These are phyloP conservation scores for Alcis repandata DNA, from an alignment of 2,888 invertebrate genomes.

Conservation along the genomic window DNA sequence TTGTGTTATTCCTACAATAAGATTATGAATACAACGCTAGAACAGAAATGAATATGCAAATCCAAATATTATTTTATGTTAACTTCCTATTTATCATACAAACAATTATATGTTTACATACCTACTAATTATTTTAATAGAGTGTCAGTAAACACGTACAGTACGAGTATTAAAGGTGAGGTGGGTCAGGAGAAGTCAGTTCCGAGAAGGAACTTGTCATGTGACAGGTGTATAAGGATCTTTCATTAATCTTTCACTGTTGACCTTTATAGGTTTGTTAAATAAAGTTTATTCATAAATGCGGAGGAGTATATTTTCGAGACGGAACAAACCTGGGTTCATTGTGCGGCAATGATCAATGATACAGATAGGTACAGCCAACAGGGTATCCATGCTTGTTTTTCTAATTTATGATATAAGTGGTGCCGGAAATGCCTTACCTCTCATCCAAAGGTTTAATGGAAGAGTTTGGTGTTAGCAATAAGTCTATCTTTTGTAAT, in stretches of 20 bases:
- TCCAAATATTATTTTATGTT: not conserved
- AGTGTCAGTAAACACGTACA: not conserved
- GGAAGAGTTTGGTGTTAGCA: too few species aligned
- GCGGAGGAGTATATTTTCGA: slow-evolving; percentile 4
- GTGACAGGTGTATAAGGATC: not conserved
- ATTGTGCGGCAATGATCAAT: not conserved
- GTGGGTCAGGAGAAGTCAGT: not conserved
- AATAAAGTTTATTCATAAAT: slow-evolving; percentile 2
- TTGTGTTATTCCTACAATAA: not conserved
- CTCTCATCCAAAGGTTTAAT: too few species aligned
- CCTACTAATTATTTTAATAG: not conserved
- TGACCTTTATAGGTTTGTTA: not conserved
- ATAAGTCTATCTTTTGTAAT: too few species aligned
- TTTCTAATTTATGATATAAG: too few species aligned
- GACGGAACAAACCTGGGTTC: not conserved
- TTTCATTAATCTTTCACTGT: slow-evolving; percentile 1
- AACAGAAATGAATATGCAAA: not conserved
- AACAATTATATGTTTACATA: not conserved
- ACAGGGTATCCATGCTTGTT: too few species aligned
- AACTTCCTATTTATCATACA: not conserved
- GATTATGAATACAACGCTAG: not conserved
- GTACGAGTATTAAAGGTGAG: not conserved
- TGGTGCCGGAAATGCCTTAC: too few species aligned
- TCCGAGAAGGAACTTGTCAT: not conserved
- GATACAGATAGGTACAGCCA: too few species aligned